Evolutionary conservation across 2,888 invertebrate species (phyloP), one percentile per base, ranked within the genome.

Genomic region (Caenorhabditis macrosperma): DNA sequence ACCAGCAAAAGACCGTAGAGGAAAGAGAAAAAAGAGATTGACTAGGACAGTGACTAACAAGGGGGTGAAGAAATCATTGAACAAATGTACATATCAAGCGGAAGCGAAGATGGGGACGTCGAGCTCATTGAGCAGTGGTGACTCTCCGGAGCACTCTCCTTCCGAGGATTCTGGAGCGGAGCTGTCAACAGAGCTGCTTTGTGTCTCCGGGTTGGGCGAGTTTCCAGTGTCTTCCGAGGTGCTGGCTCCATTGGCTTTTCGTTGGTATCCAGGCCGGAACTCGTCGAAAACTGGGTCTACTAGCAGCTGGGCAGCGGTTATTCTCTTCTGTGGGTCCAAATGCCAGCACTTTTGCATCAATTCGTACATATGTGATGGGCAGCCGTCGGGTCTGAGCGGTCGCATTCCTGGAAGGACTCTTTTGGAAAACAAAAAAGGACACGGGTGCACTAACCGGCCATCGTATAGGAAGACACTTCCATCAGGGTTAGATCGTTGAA

Each of bases 291-390:
- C n/a, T 5, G 35, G n/a, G 7, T 69, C 66, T 12, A 77, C 75
- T 1, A 81, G 63, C 83, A 95, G 94, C 75, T 97, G 96, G 22
- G 95, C 94, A 91, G 98, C 98, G 87, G 94, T 94, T 0, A 98
- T 97, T 87, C 98, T 93, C 30, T 96, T 93, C 76, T 95, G 94
- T 0, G 97, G 95, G 83, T 95, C 94, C 91, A 96, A 96, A 87
- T 95, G 95, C 98, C 98, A 99, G 90, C 98, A 98, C 91, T 97
- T 96, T 71, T 95, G 94, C 97, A 99, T 98, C 64, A 99, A 93
- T 1, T 94, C 94, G 92, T 82, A 84, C 64, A 97, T 94, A 84
- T 94, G 94, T 28, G 95, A 93, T 0, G 97, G 97, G 90, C 97
- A 97, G 82, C 94, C 94, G 79, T 95, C 94, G 0, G 98, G 98